Evolutionary conservation across 2,797 vertebrate genomes (phyloP), one percentile per base, ranked within the genome.

Genomic region (Lacerta bilineata): DNA sequence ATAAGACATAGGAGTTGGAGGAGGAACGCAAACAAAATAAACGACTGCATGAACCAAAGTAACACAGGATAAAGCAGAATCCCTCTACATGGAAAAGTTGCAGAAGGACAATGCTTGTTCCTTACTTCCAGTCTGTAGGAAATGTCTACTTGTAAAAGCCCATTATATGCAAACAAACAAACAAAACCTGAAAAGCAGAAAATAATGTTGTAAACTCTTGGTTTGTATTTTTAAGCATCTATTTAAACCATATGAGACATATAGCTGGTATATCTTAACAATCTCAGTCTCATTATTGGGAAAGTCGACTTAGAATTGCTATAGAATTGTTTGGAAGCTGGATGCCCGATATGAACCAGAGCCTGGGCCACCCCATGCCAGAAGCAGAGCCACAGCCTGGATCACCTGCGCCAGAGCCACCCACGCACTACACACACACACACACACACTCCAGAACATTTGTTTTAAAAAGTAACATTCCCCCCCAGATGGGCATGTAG

Each of bases 141-240:
- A 0, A 0, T 25, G 6, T 72, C 92, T 89, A 93, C 89, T 80
- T 94, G 59, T 50, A 46, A 59, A 91, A 86, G 77, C 86, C 87
- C 76, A 13, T 91, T 80, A 87, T 36, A 25, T 88, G 87, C 68
- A 74, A 87, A 92, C 82, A 43, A 89, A 33, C 13, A 55, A 55
- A 55, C 50, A 55, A 55, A 55, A 55, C 50, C 50, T 4, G 13
- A 55, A 78, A n/a, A 17, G 9, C 0, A 66, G 10, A 89, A n/a
- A 90, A 90, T 81, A 27, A 15, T 91, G 68, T n/a, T 81, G 59
- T 75, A 50, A 91, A 90, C 78, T 89, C 64, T 90, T 83, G 66
- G 46, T 29, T 78, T 29, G 39, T 69, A 77, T 36, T 15, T 82
- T 69, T 33, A n/a, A 46, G 11, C 50, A 66, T 87, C 0, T 74